A percentile compares a stretch with the other conserved stretches of the same genome.
Conservation (phyloP, 2,113 vertebrate genomes). For the Suncus etruscus region DNA sequence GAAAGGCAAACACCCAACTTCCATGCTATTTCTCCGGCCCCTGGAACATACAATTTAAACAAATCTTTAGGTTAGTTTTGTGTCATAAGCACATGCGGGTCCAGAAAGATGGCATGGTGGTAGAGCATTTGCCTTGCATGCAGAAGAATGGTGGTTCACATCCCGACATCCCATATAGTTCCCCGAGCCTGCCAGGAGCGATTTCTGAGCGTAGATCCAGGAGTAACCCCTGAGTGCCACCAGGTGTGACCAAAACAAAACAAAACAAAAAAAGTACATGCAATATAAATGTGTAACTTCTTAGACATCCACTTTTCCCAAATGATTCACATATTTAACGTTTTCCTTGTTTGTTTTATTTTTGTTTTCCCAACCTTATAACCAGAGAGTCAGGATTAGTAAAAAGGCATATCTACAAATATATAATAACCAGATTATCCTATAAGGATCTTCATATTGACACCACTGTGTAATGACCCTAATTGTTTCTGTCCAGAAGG, state of each 20-base stretch:
- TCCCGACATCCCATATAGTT: too few relatives aligned
- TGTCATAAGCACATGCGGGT: not conserved
- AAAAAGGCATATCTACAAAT: slow-evolving; percentile 26
- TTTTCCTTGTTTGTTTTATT: not conserved
- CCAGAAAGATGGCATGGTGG: too few relatives aligned
- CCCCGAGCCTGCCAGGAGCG: too few relatives aligned
- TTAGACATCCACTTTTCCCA: slow-evolving; percentile 4
- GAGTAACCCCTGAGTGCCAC: too few relatives aligned
- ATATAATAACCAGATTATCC: slow-evolving; percentile 42
- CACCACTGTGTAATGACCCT: not conserved
- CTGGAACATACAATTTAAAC: not conserved
- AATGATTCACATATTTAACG: slow-evolving; percentile 1
- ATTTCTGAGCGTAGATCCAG: too few relatives aligned
- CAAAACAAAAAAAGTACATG: not conserved
- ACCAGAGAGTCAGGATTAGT: slow-evolving; percentile 49
- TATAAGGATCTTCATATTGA: not conserved
- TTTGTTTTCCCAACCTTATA: not conserved
- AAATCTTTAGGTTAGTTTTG: not conserved
- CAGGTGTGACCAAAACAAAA: too few relatives aligned
- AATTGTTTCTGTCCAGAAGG: not conserved
- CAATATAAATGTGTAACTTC: not conserved
- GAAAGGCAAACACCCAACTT: too few relatives aligned
- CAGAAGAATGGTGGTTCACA: too few relatives aligned
- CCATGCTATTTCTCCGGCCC: too few relatives aligned
- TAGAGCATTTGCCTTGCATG: too few relatives aligned